These are phyloP conservation scores for Pantherophis vulpinus DNA, from an alignment of 2,797 vertebrate genomes.

Conservation along the genomic window DNA sequence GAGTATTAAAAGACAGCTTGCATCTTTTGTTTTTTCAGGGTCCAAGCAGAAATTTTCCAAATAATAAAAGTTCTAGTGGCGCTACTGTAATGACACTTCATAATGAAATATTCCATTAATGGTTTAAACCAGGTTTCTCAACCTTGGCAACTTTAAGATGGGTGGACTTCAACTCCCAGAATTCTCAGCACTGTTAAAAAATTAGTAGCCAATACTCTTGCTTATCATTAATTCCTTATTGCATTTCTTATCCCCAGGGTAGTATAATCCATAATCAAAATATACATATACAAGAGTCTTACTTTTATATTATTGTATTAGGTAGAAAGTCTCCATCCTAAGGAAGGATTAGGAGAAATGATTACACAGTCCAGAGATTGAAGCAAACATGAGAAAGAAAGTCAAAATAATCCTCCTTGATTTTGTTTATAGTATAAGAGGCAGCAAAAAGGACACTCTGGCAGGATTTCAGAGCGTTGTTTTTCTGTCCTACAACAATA, in stretches of 20 bases:
- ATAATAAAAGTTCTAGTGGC: not conserved
- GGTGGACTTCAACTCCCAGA: not conserved
- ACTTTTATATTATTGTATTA: not conserved
- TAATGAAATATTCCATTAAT: not conserved
- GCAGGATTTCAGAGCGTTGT: not conserved
- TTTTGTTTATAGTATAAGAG: not conserved
- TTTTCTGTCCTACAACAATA: not conserved
- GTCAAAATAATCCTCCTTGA: not conserved
- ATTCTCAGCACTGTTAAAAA: not conserved
- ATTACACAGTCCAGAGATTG: not conserved
- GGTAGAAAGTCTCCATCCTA: not conserved
- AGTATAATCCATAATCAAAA: not conserved
- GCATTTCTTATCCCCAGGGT: not conserved
- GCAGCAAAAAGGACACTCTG: not conserved
- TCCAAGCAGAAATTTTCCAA: not conserved
- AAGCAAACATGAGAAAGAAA: not conserved
- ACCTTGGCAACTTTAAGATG: not conserved
- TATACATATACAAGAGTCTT: not conserved
- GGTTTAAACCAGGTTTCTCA: not conserved
- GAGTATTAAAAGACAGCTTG: not conserved
- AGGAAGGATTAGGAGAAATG: not conserved
- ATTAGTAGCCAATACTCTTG: not conserved
- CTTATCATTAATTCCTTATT: not conserved
- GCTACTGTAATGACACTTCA: not conserved
- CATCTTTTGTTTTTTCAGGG: not conserved